Conservation (phyloP, 1,140 invertebrate species). For the Scaptomyza hsui region DNA sequence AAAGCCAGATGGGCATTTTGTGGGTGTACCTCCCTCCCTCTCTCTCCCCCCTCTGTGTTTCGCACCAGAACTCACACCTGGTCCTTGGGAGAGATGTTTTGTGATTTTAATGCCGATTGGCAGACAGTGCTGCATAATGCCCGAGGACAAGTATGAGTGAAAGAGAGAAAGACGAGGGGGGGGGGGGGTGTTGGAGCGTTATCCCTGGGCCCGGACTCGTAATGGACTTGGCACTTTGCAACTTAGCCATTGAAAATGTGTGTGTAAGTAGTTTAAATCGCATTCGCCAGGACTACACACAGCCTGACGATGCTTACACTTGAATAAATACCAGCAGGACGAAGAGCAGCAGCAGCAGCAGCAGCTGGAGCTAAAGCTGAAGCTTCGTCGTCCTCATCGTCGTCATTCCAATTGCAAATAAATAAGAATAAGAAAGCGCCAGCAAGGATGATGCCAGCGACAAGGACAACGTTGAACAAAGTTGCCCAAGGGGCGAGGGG, state of each 20-base stretch:
- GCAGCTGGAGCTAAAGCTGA: background rate
- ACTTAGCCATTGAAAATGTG: constrained; percentile 79
- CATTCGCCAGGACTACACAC: constrained; percentile 48
- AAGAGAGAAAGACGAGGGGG: constrained; percentile 9
- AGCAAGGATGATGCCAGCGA: constrained; percentile 48
- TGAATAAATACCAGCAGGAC: constrained; percentile 71
- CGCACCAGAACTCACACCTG: background rate
- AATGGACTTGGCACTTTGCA: constrained; percentile 81
- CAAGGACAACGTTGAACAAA: constrained; percentile 53
- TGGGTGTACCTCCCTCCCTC: background rate
- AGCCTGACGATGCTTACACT: constrained; percentile 69
- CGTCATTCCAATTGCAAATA: constrained; percentile 81
- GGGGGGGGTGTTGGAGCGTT: constrained; percentile 42
- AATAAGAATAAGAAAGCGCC: constrained; percentile 69
- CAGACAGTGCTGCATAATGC: constrained; percentile 52
- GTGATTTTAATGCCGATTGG: constrained; percentile 81
- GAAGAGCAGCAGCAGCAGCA: constrained; percentile 11
- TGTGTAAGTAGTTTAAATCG: constrained; percentile 82
- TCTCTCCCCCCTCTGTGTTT: background rate
- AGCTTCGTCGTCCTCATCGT: constrained; percentile 3
- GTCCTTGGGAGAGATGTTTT: constrained; percentile 55
- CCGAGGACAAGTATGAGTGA: constrained; percentile 14
- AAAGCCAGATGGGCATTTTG: constrained; percentile 25
- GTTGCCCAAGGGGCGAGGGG: constrained; percentile 31
- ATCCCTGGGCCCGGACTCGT: constrained; percentile 50